Conservation (phyloP, 53 echinoderm and acorn worm genomes). For the Stichopus horrens region DNA sequence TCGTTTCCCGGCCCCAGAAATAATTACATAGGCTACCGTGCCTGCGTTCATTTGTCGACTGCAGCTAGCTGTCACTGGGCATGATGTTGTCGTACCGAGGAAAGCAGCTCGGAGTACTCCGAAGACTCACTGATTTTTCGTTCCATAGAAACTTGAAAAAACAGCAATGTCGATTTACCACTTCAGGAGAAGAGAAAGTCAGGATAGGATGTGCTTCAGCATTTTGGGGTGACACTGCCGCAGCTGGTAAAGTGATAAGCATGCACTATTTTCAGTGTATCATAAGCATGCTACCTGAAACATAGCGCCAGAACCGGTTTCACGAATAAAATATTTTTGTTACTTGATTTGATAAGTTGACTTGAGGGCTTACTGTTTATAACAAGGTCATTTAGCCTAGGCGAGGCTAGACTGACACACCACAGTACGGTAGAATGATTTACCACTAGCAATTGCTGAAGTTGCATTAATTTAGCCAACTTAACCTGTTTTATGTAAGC, state of each 20-base stretch:
- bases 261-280: neutral
- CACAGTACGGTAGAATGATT: too few relatives aligned
- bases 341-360: too few relatives aligned
- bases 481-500: too few relatives aligned
- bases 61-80: neutral
- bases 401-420: too few relatives aligned
- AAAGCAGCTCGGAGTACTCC: neutral
- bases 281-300: neutral
- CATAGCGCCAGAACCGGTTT: neutral
- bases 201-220: slow-evolving; percentile 94
- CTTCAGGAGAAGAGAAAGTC: slow-evolving; percentile 57
- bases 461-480: too few relatives aligned
- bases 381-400: too few relatives aligned
- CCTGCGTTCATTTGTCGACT: too few relatives aligned
- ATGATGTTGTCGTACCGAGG: neutral
- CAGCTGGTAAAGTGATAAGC: slow-evolving; percentile 56
- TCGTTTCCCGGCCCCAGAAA: too few relatives aligned
- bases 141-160: neutral
- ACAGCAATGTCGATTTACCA: neutral
- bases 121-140: neutral
- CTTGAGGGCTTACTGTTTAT: too few relatives aligned
- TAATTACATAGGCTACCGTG: too few relatives aligned
- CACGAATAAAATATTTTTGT: neutral
- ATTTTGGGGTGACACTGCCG: slow-evolving; percentile 94
- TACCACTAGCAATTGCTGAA: too few relatives aligned